Conservation (phyloP, 2,797 vertebrate genomes). For the Betta splendens region DNA sequence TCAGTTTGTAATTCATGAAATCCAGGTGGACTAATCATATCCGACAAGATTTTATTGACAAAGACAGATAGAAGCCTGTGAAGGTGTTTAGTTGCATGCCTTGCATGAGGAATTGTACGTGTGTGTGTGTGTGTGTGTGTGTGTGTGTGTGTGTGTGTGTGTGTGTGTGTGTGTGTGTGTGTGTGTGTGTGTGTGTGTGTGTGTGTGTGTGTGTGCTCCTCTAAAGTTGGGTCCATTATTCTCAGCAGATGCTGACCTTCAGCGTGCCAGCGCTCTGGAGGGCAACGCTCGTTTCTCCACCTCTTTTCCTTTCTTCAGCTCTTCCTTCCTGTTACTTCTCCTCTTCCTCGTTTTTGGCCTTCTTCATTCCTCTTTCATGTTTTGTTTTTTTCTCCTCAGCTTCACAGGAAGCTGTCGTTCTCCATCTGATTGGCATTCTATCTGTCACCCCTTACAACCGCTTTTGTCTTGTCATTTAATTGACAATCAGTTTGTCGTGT, state of each 20-base stretch:
- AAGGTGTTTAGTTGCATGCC: conserved; percentile 66
- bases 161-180: not conserved
- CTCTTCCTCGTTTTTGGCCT: conserved; percentile 36
- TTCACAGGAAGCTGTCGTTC: conserved; percentile 15
- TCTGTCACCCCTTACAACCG: not conserved
- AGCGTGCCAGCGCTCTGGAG: conserved; percentile 62
- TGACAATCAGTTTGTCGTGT: not conserved
- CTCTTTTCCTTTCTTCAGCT: conserved; percentile 12
- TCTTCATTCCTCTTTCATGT: conserved; percentile 34
- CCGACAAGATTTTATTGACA: conserved; percentile 75
- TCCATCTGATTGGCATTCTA: not conserved
- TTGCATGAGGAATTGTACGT: conserved; percentile 39
- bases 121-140: conserved; percentile 18
- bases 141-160: conserved; percentile 12
- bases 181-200: conserved; percentile 4
- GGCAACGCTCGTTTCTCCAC: conserved; percentile 58
- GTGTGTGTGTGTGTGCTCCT: not conserved
- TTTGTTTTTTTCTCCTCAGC: conserved; percentile 31
- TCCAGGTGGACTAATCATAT: conserved; percentile 63
- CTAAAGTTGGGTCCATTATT: conserved; percentile 64
- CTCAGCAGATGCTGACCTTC: conserved; percentile 74
- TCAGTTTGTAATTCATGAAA: conserved; percentile 67
- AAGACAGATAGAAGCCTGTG: conserved; percentile 64
- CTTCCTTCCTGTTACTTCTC: conserved; percentile 14
- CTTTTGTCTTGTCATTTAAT: not conserved